Evolutionary conservation across 2,797 vertebrate species (phyloP).

Genomic region (Chloroceryle amazona): DNA sequence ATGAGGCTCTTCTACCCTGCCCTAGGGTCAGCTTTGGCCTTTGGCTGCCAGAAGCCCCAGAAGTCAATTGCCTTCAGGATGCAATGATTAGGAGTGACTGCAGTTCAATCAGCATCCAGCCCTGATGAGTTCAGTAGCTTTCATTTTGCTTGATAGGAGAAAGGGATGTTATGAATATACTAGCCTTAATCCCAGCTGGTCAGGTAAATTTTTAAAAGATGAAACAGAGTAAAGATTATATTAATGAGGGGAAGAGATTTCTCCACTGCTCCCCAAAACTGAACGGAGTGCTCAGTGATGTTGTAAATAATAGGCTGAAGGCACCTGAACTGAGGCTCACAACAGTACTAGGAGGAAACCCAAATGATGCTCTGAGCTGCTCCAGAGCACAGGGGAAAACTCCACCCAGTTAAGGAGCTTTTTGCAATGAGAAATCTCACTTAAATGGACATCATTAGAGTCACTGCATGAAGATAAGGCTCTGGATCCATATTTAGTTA

Average conservation of each 20-base stretch:
- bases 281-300: background rate
- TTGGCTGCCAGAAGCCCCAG: background rate
- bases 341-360: background rate
- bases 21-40: background rate
- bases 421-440: background rate
- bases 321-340: background rate
- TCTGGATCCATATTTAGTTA: background rate
- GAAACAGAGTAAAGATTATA: background rate
- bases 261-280: rapidly evolving
- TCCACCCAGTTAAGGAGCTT: background rate
- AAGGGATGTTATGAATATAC: background rate
- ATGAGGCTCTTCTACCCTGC: background rate
- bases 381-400: background rate
- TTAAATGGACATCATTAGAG: background rate
- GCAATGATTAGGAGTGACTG: background rate
- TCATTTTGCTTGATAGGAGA: background rate
- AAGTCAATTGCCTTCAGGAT: rapidly evolving
- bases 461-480: background rate
- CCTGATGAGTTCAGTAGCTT: background rate
- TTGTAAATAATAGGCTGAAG: background rate
- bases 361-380: background rate
- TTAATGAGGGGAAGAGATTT: background rate
- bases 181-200: background rate
- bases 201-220: background rate
- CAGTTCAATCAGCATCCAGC: background rate